Conservation (phyloP, 2,888 invertebrate genomes). For the Biston stratarius region DNA sequence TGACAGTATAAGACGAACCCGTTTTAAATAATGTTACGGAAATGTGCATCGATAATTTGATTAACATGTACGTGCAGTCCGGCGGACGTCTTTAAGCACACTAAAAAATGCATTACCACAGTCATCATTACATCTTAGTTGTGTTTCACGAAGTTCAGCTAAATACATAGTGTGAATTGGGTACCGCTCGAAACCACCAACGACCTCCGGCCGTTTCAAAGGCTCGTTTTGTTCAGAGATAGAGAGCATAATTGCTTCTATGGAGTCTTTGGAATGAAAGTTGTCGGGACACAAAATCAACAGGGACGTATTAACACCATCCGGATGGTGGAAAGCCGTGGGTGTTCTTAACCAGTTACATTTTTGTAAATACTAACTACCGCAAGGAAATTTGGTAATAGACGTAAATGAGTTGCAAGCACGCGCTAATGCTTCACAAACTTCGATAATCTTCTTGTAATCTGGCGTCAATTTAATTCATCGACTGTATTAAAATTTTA, state of each 20-base stretch:
- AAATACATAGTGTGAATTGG: conserved; percentile 83
- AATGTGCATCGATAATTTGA: conserved; percentile 79
- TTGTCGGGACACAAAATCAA: conserved; percentile 74
- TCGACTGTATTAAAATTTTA: not conserved
- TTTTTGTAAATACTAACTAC: conserved; percentile 71
- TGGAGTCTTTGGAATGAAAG: conserved; percentile 55
- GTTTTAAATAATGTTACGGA: conserved; percentile 78
- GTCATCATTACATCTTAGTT: conserved; percentile 79
- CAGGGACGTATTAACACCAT: conserved; percentile 80
- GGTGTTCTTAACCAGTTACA: conserved; percentile 80
- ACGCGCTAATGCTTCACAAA: conserved; percentile 48
- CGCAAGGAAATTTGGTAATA: conserved; percentile 71
- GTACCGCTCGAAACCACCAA: conserved; percentile 60
- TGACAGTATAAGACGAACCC: conserved; percentile 57
- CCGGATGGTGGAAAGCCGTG: conserved; percentile 76
- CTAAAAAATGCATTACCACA: conserved; percentile 80
- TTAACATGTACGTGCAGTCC: conserved; percentile 67
- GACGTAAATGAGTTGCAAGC: conserved; percentile 57
- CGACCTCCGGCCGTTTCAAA: conserved; percentile 26
- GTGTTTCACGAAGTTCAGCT: conserved; percentile 83
- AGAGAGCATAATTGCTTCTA: conserved; percentile 65
- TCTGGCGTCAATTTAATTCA: conserved; percentile 30
- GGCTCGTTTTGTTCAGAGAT: conserved; percentile 48
- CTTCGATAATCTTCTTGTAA: conserved; percentile 35
- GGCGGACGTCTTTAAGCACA: conserved; percentile 74